These are phyloP conservation scores for Catharus minimus DNA, from an alignment of 2,113 vertebrate genomes.

Conservation along the genomic window DNA sequence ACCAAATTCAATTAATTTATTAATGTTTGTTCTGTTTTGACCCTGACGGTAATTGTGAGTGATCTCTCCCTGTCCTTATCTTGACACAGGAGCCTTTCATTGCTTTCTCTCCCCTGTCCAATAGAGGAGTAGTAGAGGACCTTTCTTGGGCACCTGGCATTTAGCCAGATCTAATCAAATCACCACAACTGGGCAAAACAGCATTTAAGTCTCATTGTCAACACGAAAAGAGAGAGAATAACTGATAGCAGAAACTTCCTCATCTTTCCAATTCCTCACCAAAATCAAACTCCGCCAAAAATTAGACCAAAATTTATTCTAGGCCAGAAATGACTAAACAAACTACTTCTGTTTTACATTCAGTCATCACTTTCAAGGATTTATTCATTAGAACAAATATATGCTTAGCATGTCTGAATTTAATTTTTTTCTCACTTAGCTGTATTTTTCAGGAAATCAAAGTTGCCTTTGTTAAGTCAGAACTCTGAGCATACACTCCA, in stretches of 20 bases:
- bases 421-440: not conserved
- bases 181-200: not conserved
- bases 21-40: not conserved
- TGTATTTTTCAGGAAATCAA: not conserved
- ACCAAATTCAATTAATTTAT: not conserved
- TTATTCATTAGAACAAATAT: not conserved
- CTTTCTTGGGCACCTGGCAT: not conserved
- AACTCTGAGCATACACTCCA: fast-evolving
- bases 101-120: not conserved
- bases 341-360: not conserved
- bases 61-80: not conserved
- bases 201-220: not conserved
- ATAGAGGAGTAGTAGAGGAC: not conserved
- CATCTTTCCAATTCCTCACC: not conserved
- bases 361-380: not conserved
- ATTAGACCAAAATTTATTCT: not conserved
- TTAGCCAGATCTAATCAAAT: not conserved
- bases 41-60: not conserved
- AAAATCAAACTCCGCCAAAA: not conserved
- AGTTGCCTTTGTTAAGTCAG: not conserved
- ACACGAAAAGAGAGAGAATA: not conserved
- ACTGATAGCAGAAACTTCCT: not conserved
- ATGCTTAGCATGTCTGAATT: not conserved
- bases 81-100: not conserved
- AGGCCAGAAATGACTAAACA: not conserved